These are phyloP conservation scores for Myotis brandtii DNA, from an alignment of 2,113 vertebrate species.

Conservation along the genomic window DNA sequence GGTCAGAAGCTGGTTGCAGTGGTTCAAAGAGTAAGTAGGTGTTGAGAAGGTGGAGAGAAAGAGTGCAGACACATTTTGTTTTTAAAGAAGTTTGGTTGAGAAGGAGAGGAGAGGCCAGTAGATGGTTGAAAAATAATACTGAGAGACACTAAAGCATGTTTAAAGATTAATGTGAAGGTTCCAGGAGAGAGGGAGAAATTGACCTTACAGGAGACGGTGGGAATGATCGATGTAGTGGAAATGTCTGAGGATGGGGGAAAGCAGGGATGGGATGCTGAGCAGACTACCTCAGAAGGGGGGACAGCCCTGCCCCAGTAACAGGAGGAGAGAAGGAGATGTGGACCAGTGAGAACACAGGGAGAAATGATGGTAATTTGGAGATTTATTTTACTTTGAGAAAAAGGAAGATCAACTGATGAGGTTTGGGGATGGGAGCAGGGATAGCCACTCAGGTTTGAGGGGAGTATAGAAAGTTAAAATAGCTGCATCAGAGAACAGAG, in stretches of 20 bases:
- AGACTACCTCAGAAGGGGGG: neutral
- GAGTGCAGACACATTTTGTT: neutral
- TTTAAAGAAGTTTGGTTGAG: slow-evolving; percentile 1
- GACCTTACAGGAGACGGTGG: neutral
- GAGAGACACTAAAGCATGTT: neutral
- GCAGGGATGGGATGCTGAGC: neutral
- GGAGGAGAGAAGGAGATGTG: neutral
- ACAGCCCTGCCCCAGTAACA: neutral
- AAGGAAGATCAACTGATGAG: neutral
- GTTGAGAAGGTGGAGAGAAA: neutral
- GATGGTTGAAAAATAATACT: neutral
- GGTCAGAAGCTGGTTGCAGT: neutral
- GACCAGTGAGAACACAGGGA: neutral
- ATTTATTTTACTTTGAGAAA: neutral
- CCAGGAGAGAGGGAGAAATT: neutral
- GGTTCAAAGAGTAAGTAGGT: neutral
- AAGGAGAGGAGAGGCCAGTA: neutral
- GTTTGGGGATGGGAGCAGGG: neutral
- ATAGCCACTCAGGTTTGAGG: neutral
- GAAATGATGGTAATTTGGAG: neutral
- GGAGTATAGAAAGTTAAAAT: neutral
- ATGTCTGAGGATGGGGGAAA: neutral
- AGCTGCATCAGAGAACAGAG: neutral
- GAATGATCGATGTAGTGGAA: rapidly evolving
- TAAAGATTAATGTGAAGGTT: neutral